phyloP scores from a whole-genome alignment of 2,797 vertebrate genomes.

The Aulostomus chinensis region DNA sequence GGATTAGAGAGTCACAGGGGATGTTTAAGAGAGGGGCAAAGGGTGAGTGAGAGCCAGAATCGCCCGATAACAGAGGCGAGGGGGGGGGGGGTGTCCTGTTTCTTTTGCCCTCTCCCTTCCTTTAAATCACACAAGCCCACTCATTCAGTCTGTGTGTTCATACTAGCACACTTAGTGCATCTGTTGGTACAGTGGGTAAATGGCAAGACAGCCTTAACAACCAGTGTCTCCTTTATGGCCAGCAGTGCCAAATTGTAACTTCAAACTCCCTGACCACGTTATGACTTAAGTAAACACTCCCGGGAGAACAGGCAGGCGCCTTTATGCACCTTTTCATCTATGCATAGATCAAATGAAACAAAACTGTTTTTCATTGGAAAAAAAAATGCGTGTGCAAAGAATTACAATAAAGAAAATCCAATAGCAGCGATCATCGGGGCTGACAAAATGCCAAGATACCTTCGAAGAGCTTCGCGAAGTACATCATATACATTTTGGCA shows the following conservation, averaged over 20 bases:
- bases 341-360: background rate
- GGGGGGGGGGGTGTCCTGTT: slow-evolving; percentile 49
- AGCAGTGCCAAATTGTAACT: slow-evolving; percentile 1
- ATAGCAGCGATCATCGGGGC: background rate
- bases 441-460: background rate
- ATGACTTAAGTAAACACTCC: background rate
- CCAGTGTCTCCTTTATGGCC: slow-evolving; percentile 12
- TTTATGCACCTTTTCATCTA: slow-evolving; percentile 1
- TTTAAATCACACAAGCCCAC: slow-evolving; percentile 35
- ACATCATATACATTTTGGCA: no score
- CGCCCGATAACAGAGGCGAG: slow-evolving; percentile 24
- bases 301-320: background rate
- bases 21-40: slow-evolving; percentile 28
- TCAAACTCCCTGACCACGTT: background rate
- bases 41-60: slow-evolving; percentile 34
- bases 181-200: slow-evolving; percentile 33
- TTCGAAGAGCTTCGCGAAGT: background rate
- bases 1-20: background rate
- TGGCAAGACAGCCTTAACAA: slow-evolving; percentile 10
- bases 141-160: slow-evolving; percentile 46
- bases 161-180: slow-evolving; percentile 31
- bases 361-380: background rate
- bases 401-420: background rate
- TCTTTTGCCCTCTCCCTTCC: slow-evolving; percentile 31
- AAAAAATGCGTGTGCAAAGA: background rate